Percentiles rank a stretch among this genome's conserved stretches.
phyloP scores from a whole-genome alignment of 2,113 vertebrate species.

The Camelus dromedarius region DNA sequence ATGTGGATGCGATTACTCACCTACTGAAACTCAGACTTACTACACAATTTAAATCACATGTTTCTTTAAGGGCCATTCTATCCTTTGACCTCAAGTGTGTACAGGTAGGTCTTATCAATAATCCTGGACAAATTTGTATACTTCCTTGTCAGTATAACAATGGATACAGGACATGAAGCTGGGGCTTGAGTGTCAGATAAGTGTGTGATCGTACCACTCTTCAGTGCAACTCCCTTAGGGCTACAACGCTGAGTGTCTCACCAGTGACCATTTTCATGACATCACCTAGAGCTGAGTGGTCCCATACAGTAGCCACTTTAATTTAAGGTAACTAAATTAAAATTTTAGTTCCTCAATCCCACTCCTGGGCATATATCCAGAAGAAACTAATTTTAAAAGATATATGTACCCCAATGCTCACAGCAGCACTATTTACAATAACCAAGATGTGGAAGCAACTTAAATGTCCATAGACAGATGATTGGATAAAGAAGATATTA shows the following conservation, averaged over 20 bases:
- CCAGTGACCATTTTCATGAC: not conserved
- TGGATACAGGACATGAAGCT: not conserved
- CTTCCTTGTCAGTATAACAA: not conserved
- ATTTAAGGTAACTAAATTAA: not conserved
- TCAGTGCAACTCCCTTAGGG: not conserved
- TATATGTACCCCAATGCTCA: no score
- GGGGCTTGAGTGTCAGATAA: not conserved
- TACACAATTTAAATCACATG: not conserved
- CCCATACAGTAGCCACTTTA: not conserved
- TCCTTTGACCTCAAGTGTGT: not conserved
- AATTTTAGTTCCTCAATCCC: not conserved
- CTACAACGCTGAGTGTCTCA: not conserved
- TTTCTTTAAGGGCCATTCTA: not conserved
- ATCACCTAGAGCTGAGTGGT: not conserved
- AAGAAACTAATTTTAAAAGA: no score
- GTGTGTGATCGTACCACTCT: not conserved
- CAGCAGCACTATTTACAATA: no score
- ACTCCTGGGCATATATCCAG: no score
- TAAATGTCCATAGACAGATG: no score
- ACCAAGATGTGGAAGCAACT: no score
- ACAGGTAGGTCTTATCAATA: not conserved
- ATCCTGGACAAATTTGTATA: not conserved
- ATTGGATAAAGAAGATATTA: no score
- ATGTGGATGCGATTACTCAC: not conserved
- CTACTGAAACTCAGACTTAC: not conserved